These are phyloP conservation scores for Ammodytes marinus DNA, from an alignment of 2,113 vertebrate species.

Conservation along the genomic window DNA sequence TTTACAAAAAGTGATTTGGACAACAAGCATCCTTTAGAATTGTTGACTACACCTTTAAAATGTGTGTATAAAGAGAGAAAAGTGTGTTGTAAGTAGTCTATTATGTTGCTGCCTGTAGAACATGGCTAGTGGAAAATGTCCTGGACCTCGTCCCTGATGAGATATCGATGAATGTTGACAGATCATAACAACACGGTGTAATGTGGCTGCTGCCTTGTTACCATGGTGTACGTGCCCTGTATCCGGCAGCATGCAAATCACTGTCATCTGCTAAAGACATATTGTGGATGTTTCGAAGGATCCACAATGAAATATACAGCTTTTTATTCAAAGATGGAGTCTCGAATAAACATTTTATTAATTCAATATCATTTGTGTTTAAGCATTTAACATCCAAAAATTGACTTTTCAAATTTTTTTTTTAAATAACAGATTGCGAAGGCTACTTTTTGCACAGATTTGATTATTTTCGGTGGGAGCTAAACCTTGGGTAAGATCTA, in stretches of 20 bases:
- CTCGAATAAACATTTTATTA: background rate
- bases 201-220: slow-evolving; percentile 45
- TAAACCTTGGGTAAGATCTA: background rate
- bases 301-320: background rate
- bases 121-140: background rate
- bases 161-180: slow-evolving; percentile 53
- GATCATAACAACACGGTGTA: slow-evolving; percentile 46
- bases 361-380: background rate
- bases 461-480: background rate
- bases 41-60: too few relatives aligned
- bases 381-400: background rate
- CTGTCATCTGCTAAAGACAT: slow-evolving; percentile 53
- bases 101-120: background rate
- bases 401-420: too few relatives aligned
- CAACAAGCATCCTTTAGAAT: too few relatives aligned
- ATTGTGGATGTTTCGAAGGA: background rate
- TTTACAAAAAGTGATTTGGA: too few relatives aligned
- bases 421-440: too few relatives aligned
- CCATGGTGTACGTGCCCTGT: slow-evolving; percentile 40
- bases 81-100: too few relatives aligned
- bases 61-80: too few relatives aligned
- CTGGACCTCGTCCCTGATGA: slow-evolving; percentile 18
- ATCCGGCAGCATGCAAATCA: slow-evolving; percentile 58
- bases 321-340: slow-evolving; percentile 7
- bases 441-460: background rate